Conservation (phyloP, 2,888 invertebrate species). For the Euzetes globulus region DNA sequence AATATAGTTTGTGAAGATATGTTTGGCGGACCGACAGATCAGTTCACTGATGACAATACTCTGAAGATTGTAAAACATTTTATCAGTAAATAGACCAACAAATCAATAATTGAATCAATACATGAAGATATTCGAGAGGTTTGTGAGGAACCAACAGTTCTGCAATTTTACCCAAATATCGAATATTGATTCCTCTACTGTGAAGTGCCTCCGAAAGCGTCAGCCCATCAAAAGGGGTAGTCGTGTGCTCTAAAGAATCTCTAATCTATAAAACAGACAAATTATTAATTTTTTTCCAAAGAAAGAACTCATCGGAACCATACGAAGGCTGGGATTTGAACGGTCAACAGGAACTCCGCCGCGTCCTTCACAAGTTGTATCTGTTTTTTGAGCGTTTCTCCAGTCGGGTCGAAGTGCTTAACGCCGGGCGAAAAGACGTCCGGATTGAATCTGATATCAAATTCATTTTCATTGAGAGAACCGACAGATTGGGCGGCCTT, state of each 20-base stretch:
- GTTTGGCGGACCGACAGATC: slow-evolving; percentile 80
- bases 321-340: slow-evolving; percentile 90
- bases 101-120: slow-evolving; percentile 43
- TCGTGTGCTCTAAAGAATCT: slow-evolving; percentile 80
- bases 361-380: slow-evolving; percentile 87
- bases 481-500: slow-evolving; percentile 85
- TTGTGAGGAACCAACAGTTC: slow-evolving; percentile 67
- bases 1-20: slow-evolving; percentile 81
- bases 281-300: not conserved
- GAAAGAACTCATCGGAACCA: slow-evolving; percentile 48
- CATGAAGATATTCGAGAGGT: slow-evolving; percentile 64
- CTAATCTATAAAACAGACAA: slow-evolving; percentile 58
- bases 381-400: slow-evolving; percentile 67
- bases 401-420: slow-evolving; percentile 64
- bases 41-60: slow-evolving; percentile 85
- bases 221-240: slow-evolving; percentile 89
- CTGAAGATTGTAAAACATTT: slow-evolving; percentile 52
- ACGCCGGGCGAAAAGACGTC: slow-evolving; percentile 96
- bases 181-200: slow-evolving; percentile 83
- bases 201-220: slow-evolving; percentile 88
- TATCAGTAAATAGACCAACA: not conserved
- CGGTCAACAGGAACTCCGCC: slow-evolving; percentile 82
- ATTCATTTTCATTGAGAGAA: slow-evolving; percentile 88
- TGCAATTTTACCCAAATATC: slow-evolving; percentile 89
- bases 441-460: slow-evolving; percentile 95